Conservation (phyloP, 2,888 invertebrate species). For the Salticus scenicus region DNA sequence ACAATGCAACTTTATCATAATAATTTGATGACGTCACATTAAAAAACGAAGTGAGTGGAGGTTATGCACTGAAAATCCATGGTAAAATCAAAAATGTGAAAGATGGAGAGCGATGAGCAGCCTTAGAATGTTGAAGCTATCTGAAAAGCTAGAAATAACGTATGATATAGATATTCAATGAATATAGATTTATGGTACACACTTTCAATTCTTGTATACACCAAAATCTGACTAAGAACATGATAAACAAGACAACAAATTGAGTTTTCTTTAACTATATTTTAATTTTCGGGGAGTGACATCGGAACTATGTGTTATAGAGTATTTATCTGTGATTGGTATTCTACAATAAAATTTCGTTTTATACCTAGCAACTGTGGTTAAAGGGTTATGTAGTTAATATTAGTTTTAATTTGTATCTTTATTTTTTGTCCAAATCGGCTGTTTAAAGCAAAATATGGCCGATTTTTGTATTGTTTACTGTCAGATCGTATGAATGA, state of each 20-base stretch:
- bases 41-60: slow-evolving; percentile 45
- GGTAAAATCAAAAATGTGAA: too few relatives aligned
- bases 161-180: too few relatives aligned
- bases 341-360: slow-evolving; percentile 54
- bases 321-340: slow-evolving; percentile 65
- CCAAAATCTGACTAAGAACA: too few relatives aligned
- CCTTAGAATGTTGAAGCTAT: too few relatives aligned
- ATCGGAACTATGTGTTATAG: slow-evolving; percentile 2
- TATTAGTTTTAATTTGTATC: neutral
- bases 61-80: neutral
- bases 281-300: neutral
- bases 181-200: too few relatives aligned
- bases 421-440: neutral
- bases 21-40: slow-evolving; percentile 40
- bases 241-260: too few relatives aligned
- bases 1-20: neutral
- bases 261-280: too few relatives aligned
- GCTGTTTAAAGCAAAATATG: neutral
- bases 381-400: slow-evolving; percentile 25
- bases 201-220: too few relatives aligned
- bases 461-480: slow-evolving; percentile 34
- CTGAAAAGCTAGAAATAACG: too few relatives aligned
- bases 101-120: too few relatives aligned
- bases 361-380: slow-evolving; percentile 37
- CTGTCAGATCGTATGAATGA: neutral